Percentiles rank a stretch among this genome's conserved stretches.
These are phyloP conservation scores for Paraplagusia blochii DNA, from an alignment of 2,113 vertebrate genomes.

Conservation along the genomic window DNA sequence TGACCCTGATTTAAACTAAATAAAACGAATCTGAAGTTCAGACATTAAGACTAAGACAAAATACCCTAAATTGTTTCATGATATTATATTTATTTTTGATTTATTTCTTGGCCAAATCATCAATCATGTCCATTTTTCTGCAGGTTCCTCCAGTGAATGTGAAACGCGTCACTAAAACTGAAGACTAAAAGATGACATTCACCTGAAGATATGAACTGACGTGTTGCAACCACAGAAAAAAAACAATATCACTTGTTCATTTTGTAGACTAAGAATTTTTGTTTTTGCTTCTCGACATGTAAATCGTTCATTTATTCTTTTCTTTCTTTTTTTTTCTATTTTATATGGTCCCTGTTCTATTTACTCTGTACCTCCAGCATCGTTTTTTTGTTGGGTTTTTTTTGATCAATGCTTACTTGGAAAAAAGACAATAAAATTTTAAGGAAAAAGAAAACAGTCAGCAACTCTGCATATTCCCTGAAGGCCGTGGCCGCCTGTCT, in stretches of 20 bases:
- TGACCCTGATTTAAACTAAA: no score
- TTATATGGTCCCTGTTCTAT: constrained; percentile 53
- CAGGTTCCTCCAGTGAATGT: constrained; percentile 61
- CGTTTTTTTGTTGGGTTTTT: no score
- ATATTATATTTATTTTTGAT: no score
- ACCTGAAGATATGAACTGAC: constrained; percentile 15
- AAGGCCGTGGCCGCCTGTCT: constrained; percentile 2
- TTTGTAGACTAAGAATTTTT: constrained; percentile 28
- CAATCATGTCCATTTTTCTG: constrained; percentile 24
- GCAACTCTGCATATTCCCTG: constrained; percentile 4
- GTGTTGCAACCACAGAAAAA: constrained; percentile 11
- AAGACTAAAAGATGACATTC: constrained; percentile 1
- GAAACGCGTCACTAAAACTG: constrained; percentile 28
- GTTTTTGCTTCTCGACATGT: constrained; percentile 7
- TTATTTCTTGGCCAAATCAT: constrained; percentile 3
- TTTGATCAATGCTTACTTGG: constrained; percentile 36
- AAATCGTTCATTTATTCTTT: background rate
- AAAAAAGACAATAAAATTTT: constrained; percentile 59
- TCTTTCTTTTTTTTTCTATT: constrained; percentile 50
- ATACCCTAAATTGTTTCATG: no score
- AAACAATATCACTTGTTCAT: constrained; percentile 2
- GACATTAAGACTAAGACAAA: no score
- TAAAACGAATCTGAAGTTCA: no score
- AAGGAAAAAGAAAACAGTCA: constrained; percentile 15
- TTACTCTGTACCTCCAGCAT: constrained; percentile 54